Evolutionary conservation across 2,888 invertebrate species (phyloP).

Genomic region (Erebia palarica): DNA sequence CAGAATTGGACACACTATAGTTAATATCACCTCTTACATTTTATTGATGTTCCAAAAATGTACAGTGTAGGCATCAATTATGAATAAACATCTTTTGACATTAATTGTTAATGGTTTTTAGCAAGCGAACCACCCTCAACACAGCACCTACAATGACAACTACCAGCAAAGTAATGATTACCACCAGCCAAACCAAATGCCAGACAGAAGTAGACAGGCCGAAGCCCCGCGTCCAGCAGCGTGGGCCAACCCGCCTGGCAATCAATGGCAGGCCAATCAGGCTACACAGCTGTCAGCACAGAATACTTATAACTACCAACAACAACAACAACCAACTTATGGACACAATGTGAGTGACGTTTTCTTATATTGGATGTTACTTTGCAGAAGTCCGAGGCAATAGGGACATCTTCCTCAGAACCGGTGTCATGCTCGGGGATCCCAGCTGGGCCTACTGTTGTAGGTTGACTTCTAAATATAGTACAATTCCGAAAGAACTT

Average conservation of each 20-base stretch:
- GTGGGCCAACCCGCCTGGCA: conserved; percentile 27
- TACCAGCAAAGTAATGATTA: conserved; percentile 49
- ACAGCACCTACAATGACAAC: conserved; percentile 44
- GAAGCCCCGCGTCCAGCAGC: conserved; percentile 32
- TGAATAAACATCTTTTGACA: too few relatives aligned
- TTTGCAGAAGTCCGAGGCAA: too few relatives aligned
- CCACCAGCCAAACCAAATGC: conserved; percentile 40
- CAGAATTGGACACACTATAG: too few relatives aligned
- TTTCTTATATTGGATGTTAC: too few relatives aligned
- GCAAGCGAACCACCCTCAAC: conserved; percentile 36
- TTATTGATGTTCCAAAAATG: too few relatives aligned
- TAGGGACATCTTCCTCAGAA: too few relatives aligned
- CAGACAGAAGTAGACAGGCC: conserved; percentile 40
- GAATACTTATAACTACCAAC: conserved; percentile 44
- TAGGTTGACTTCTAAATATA: too few relatives aligned
- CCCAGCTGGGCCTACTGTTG: too few relatives aligned
- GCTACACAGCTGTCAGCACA: conserved; percentile 39
- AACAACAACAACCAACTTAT: conserved; percentile 35
- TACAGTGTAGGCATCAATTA: too few relatives aligned
- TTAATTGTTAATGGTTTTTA: conserved; percentile 9
- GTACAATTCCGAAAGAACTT: too few relatives aligned
- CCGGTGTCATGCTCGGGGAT: too few relatives aligned
- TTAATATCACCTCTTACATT: too few relatives aligned
- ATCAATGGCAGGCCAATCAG: conserved; percentile 34
- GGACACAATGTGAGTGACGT: conserved; percentile 26